Evolutionary conservation across 2,113 vertebrate species (phyloP).

Genomic region (Macquaria ambigua): DNA sequence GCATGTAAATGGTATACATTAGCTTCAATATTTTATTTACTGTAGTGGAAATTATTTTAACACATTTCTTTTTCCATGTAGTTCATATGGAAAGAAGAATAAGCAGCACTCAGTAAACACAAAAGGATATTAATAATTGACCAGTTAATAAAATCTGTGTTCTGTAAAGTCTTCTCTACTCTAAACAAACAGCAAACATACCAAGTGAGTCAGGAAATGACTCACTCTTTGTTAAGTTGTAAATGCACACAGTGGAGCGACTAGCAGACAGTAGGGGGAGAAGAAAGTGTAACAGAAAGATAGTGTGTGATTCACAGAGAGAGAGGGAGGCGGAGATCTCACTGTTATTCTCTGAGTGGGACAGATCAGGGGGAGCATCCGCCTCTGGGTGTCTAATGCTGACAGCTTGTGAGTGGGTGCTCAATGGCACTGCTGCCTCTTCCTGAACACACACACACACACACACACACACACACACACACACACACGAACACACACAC

Average conservation of each 20-base stretch:
- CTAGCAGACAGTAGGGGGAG: constrained; percentile 18
- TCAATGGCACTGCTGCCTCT: constrained; percentile 59
- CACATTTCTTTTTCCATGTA: background rate
- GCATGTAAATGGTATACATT: background rate
- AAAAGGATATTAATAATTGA: background rate
- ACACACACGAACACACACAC: constrained; percentile 13
- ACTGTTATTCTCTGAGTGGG: constrained; percentile 79
- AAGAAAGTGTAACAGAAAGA: constrained; percentile 28
- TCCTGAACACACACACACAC: constrained; percentile 52
- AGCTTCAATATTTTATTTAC: background rate
- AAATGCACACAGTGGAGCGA: constrained; percentile 4
- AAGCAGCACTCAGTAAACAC: background rate
- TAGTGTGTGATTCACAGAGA: background rate
- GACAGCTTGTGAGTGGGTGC: constrained; percentile 81
- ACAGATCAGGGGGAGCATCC: constrained; percentile 68
- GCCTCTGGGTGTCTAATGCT: constrained; percentile 61
- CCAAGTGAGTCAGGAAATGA: constrained; percentile 58
- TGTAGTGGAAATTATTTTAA: background rate
- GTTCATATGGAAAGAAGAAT: background rate
- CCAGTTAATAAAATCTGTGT: background rate
- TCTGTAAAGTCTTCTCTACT: constrained; percentile 3
- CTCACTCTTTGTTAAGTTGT: constrained; percentile 38
- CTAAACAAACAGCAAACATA: constrained; percentile 31
- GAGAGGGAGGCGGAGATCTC: constrained; percentile 53
- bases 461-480: constrained; percentile 9